Evolutionary conservation across 1,140 invertebrate genomes (phyloP), one percentile per base, ranked within the genome.

Genomic region (Tetramorium simillimum): DNA sequence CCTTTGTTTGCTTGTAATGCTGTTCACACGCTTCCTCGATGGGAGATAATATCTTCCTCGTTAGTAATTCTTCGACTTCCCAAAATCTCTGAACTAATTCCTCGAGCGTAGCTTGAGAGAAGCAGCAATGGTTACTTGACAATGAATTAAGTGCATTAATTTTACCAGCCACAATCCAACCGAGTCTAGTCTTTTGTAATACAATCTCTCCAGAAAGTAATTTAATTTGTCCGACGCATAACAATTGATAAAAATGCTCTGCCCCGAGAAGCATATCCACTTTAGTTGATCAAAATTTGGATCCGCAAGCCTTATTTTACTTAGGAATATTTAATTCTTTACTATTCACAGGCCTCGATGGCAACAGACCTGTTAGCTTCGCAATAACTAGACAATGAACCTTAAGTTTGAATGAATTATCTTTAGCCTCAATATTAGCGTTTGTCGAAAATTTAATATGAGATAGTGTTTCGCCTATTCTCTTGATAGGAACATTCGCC

Each of bases 221-320:
- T 16, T 40, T 65, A 37, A 65, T 37, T 37, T 65, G 33, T 7
- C 28, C 62, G 2, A n/a, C 6, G 6, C 33, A 40, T 65, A 65
- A 37, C 33, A 65, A 65, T 9, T 33, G 33, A 37, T 65, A 65
- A n/a, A 65, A 65, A 9, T 65, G 9, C 10, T 65, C 62, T 3
- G 62, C 62, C n/a, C 62, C 62, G 16, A 65, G n/a, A 16, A 65
- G 62, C 62, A n/a, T 65, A 40, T 65, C 62, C 9, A 65, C 16
- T 3, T 65, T n/a, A n/a, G n/a, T 40, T 65, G 33, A 65, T 65
- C 62, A 37, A 65, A 65, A 9, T 6, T 65, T 7, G 62, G 33
- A 40, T 37, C 28, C 40, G 16, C 28, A n/a, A 40, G 9, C 3
- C 2, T 37, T 2, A 65, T 18, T n/a, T n/a, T 37, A 9, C 6